A percentile compares a stretch with the other conserved stretches of the same genome.
Evolutionary conservation across 2,113 vertebrate genomes (phyloP).

Genomic region (Carlito syrichta): DNA sequence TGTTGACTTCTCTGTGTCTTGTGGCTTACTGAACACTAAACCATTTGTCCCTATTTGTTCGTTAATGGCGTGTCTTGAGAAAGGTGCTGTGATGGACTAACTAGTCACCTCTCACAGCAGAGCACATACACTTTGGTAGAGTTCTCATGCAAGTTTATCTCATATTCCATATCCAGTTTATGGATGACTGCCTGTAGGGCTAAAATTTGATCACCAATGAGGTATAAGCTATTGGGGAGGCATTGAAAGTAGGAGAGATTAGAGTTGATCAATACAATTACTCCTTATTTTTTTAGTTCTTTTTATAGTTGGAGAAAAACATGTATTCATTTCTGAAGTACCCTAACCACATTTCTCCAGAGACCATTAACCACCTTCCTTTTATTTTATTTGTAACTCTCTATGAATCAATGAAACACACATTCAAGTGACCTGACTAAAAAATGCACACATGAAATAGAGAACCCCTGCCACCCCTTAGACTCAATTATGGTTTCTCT

Average conservation of each 20-base stretch:
- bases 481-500: not conserved
- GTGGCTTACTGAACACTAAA: not conserved
- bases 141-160: not conserved
- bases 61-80: not conserved
- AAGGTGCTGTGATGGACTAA: not conserved
- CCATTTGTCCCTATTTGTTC: not conserved
- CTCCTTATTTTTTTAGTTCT: not conserved
- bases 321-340: constrained; percentile 16
- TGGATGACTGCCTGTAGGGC: not conserved
- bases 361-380: not conserved
- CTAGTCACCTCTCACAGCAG: not conserved
- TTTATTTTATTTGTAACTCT: not conserved
- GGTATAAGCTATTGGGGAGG: not conserved
- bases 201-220: not conserved
- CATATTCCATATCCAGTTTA: not conserved
- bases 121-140: not conserved
- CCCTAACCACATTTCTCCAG: not conserved
- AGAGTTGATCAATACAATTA: not conserved
- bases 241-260: not conserved
- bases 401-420: not conserved
- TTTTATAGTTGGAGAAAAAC: not conserved
- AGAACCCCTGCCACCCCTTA: not conserved
- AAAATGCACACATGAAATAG: not conserved
- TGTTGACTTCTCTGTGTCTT: not conserved
- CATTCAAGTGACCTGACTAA: not conserved